Evolutionary conservation across 2,797 vertebrate genomes (phyloP).

Genomic region (Mallotus villosus): DNA sequence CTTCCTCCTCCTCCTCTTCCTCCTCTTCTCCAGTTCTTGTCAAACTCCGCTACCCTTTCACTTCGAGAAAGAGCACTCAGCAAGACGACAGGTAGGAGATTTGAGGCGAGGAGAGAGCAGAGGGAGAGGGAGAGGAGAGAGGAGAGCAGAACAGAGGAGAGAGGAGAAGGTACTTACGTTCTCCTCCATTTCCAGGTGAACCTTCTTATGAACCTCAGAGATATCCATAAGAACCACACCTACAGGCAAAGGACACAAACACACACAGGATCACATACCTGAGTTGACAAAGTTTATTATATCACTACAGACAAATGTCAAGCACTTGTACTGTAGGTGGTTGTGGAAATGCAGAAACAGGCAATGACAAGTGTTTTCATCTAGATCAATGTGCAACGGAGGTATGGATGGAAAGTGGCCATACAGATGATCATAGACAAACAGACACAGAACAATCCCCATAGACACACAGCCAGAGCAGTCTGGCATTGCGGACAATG

Average conservation of each 20-base stretch:
- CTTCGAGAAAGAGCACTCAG: constrained; percentile 16
- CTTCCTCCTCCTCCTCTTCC: background rate
- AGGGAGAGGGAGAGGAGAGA: background rate
- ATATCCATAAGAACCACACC: constrained; percentile 93
- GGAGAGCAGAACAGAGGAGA: background rate
- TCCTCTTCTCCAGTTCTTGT: constrained; percentile 11
- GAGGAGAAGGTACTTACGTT: constrained; percentile 78
- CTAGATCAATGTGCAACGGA: constrained; percentile 40
- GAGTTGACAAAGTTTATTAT: no score
- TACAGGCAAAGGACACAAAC: constrained; percentile 65
- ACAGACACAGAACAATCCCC: constrained; percentile 65
- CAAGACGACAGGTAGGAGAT: constrained; percentile 37
- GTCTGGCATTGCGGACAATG: constrained; percentile 60
- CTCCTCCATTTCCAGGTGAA: constrained; percentile 87
- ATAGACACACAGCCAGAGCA: constrained; percentile 53
- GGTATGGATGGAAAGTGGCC: constrained; percentile 2
- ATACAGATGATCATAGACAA: constrained; percentile 5
- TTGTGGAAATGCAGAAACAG: constrained; percentile 16
- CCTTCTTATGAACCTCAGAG: constrained; percentile 86
- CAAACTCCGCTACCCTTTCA: constrained; percentile 33
- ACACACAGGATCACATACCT: background rate
- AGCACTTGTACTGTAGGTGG: no score
- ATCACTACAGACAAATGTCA: no score
- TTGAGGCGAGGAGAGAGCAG: background rate
- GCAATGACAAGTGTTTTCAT: background rate